Percentiles rank a stretch among this genome's conserved stretches.
Evolutionary conservation across 2,113 vertebrate species (phyloP).

Genomic region (Anoura caudifer): DNA sequence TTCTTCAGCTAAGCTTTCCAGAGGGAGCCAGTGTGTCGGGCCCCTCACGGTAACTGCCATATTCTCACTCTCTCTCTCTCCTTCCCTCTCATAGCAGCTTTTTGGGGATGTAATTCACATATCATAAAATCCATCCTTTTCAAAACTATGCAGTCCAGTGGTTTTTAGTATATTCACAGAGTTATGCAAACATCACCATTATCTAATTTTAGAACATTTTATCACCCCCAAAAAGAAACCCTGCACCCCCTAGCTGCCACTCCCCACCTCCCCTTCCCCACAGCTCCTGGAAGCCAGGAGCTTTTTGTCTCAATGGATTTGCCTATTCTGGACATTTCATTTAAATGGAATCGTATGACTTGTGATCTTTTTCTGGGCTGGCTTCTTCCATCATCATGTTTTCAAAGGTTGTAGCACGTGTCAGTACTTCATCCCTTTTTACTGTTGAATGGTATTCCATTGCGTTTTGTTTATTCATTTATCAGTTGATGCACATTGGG

Average conservation of each 20-base stretch:
- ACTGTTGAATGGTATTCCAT: neutral
- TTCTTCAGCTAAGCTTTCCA: neutral
- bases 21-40: neutral
- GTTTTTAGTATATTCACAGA: neutral
- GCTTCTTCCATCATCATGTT: neutral
- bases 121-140: neutral
- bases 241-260: neutral
- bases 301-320: neutral
- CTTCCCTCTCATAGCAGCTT: neutral
- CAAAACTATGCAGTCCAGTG: neutral
- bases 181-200: too few species aligned
- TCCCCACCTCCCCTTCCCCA: neutral
- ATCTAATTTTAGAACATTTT: neutral
- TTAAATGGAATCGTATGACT: neutral
- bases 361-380: neutral
- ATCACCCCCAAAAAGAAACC: too few species aligned
- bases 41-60: neutral
- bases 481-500: neutral
- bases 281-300: neutral
- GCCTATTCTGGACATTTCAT: neutral
- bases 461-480: neutral
- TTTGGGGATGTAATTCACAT: neutral
- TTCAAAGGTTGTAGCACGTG: neutral
- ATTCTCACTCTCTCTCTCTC: neutral
- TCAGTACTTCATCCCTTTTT: neutral